These are phyloP conservation scores for Enteromius paludinosus DNA, from an alignment of 2,797 vertebrate genomes.

Conservation along the genomic window DNA sequence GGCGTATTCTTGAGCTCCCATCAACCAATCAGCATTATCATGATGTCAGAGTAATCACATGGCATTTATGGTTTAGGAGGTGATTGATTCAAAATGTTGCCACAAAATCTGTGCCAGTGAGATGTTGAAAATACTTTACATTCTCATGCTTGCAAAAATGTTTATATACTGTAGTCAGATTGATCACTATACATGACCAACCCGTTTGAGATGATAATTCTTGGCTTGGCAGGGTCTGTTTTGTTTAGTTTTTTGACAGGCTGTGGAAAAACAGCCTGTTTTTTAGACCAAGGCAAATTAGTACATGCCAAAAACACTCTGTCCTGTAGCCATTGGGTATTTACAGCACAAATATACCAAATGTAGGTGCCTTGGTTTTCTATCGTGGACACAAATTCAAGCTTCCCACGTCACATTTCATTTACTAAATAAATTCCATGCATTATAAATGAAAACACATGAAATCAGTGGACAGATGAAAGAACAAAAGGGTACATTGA, in stretches of 20 bases:
- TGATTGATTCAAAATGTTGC: neutral
- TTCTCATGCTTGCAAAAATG: neutral
- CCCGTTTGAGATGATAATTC: neutral
- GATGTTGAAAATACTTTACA: too few species aligned
- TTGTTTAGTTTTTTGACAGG: neutral
- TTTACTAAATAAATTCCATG: constrained; percentile 5
- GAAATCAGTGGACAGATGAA: constrained; percentile 24
- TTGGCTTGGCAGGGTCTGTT: neutral
- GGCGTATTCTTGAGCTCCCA: neutral
- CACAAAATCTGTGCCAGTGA: neutral
- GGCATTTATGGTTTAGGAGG: neutral
- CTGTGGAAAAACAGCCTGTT: neutral
- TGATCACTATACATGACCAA: neutral
- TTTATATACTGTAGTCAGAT: neutral
- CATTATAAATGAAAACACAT: constrained; percentile 18
- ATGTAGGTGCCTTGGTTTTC: neutral
- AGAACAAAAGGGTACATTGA: constrained; percentile 29
- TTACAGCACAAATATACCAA: constrained; percentile 16
- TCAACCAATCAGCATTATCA: neutral
- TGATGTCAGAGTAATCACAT: constrained; percentile 2
- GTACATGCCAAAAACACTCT: neutral
- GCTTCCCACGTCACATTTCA: neutral
- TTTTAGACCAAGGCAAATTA: constrained; percentile 32
- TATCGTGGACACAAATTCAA: neutral
- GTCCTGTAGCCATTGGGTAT: constrained; percentile 2